Base-by-base conservation (phyloP, 2,888 invertebrate species). In the Phalera bucephala region DNA sequence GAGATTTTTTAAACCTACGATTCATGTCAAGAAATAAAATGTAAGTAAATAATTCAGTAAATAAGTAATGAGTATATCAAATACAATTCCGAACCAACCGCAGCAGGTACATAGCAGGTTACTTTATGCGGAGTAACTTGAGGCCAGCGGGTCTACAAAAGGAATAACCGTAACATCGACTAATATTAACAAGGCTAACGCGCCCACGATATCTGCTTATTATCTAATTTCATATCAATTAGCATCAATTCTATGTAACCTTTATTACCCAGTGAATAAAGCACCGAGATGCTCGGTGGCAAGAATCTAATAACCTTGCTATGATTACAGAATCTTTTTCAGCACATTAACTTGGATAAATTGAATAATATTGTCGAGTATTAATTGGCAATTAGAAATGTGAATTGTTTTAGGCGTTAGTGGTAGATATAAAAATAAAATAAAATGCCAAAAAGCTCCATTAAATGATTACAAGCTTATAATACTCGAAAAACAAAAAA, bases 151-250 rank as follows among this genome's bases (percentile, higher is more conserved):
- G 29, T 17, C 29, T 47, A 43, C 43, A 38, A 37, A 36, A 46
- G 33, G 38, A 40, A 46, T 41, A 48, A 34, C 48, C 47, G 49
- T 58, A 51, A 53, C 50, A 62, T 62, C 45, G 52, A 48, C 31
- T 46, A 31, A 27, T 40, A 40, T 38, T 50, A 17, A 17, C 80
- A 82, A 80, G 81, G 80, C 56, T 69, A 62, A 50, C 43, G 54
- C 73, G 70, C 71, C 75, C 66, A 79, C 72, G 45, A 40, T 49
- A 53, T 35, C 52, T 56, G 56, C 60, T 66, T 58, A 71, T 67
- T 72, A 68, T 58, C 64, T 64, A 70, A 79, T 81, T 80, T 74
- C 67, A 78, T 66, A 70, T 64, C 67, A 72, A 72, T 80, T 73
- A 70, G 61, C 60, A 64, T 68, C 61, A 67, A 73, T 75, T 70